Percentiles rank a stretch among this genome's conserved stretches.
Conservation (phyloP, 2,797 vertebrate genomes). For the Lacerta agilis region DNA sequence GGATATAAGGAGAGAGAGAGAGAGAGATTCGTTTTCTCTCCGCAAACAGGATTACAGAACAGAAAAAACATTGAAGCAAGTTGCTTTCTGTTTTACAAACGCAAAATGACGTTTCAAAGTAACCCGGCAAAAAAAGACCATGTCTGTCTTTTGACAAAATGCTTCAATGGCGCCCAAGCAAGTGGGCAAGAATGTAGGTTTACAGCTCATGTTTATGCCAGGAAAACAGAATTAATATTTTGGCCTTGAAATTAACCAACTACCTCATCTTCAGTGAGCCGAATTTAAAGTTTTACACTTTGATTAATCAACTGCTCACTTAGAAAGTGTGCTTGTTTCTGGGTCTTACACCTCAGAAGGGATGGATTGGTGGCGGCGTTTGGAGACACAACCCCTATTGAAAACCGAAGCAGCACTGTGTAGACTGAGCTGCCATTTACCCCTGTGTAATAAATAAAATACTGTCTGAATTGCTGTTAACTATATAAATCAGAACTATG, state of each 20-base stretch:
- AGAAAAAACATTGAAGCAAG: conserved; percentile 45
- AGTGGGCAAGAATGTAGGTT: conserved; percentile 54
- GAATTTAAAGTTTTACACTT: conserved; percentile 65
- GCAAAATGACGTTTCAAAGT: conserved; percentile 47
- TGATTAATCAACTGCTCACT: conserved; percentile 64
- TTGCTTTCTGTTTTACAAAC: conserved; percentile 36
- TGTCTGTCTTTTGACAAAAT: conserved; percentile 49
- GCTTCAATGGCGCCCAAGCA: conserved; percentile 45
- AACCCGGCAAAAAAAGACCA: conserved; percentile 51
- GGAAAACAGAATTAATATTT: conserved; percentile 64
- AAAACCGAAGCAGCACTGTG: conserved; percentile 49
- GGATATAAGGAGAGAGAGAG: neutral
- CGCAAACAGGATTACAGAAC: conserved; percentile 44
- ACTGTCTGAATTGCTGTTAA: conserved; percentile 35
- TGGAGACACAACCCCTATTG: conserved; percentile 57
- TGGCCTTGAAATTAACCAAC: conserved; percentile 69
- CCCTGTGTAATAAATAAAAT: conserved; percentile 3
- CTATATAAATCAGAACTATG: conserved; percentile 25
- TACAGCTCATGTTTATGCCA: conserved; percentile 65
- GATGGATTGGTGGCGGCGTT: conserved; percentile 43
- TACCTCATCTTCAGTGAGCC: conserved; percentile 53
- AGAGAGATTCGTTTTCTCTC: neutral
- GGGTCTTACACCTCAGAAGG: conserved; percentile 33
- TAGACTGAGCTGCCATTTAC: conserved; percentile 50
- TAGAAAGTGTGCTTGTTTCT: conserved; percentile 47